phyloP scores from a whole-genome alignment of 2,113 vertebrate genomes.

The Caranx ignobilis region DNA sequence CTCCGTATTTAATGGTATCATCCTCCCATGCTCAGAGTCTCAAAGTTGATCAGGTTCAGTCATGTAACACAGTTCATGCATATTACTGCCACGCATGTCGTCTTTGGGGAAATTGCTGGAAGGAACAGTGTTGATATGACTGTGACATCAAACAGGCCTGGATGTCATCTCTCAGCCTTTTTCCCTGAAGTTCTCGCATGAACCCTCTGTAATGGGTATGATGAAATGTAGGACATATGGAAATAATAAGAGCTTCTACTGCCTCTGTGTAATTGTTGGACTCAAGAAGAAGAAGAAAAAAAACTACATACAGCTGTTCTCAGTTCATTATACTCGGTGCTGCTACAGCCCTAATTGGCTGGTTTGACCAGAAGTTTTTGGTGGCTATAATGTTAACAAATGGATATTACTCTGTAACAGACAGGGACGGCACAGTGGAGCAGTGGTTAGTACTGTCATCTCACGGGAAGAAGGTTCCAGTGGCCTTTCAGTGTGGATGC shows the following conservation, averaged over 20 bases:
- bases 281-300: neutral
- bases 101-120: conserved; percentile 20
- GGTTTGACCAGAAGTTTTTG: too few species aligned
- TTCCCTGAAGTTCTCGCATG: conserved; percentile 29
- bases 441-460: too few species aligned
- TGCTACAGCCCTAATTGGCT: neutral
- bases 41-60: conserved; percentile 7
- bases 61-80: conserved; percentile 13
- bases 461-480: too few species aligned
- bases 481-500: too few species aligned
- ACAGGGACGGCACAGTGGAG: neutral
- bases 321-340: neutral
- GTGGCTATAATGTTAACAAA: neutral
- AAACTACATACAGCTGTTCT: neutral
- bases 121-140: conserved; percentile 29
- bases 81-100: neutral
- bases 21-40: neutral
- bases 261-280: too few species aligned
- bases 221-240: conserved; percentile 18
- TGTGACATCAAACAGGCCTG: conserved; percentile 50
- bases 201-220: conserved; percentile 10
- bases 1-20: neutral
- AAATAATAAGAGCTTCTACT: neutral
- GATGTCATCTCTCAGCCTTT: conserved; percentile 22
- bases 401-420: neutral